These are phyloP conservation scores for Drosophila meridiana DNA, from an alignment of 2,888 invertebrate species.

Conservation along the genomic window DNA sequence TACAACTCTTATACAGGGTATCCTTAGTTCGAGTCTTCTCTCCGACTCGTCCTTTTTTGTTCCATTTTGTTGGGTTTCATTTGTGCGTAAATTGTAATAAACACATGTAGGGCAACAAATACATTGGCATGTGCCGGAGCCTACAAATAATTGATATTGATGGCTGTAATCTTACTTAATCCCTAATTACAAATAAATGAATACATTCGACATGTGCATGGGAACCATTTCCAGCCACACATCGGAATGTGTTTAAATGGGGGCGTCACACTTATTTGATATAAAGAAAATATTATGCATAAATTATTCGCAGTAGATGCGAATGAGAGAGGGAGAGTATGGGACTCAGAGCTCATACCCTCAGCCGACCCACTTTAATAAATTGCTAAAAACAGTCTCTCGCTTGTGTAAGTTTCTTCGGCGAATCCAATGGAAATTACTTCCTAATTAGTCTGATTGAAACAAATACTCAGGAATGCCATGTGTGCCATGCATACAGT, in stretches of 20 bases:
- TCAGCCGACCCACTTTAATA: constrained; percentile 4
- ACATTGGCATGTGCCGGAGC: constrained; percentile 52
- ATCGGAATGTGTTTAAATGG: constrained; percentile 5
- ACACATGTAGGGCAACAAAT: constrained; percentile 62
- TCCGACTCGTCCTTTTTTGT: constrained; percentile 1
- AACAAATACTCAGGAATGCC: constrained; percentile 42
- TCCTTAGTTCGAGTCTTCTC: not conserved
- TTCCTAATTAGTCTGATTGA: constrained; percentile 73
- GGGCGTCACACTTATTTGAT: constrained; percentile 15
- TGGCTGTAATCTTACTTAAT: constrained; percentile 79
- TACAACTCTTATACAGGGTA: constrained; percentile 9
- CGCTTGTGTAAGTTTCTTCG: not conserved
- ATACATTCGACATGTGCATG: constrained; percentile 59
- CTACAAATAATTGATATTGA: constrained; percentile 78
- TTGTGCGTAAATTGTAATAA: constrained; percentile 66
- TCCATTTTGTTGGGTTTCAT: constrained; percentile 38
- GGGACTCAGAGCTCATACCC: not conserved
- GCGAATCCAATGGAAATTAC: constrained; percentile 48
- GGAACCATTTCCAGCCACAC: not conserved
- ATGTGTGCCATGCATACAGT: constrained; percentile 22
- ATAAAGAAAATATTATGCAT: constrained; percentile 45
- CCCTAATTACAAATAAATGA: constrained; percentile 80
- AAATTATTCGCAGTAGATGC: constrained; percentile 38
- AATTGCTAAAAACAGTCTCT: constrained; percentile 12
- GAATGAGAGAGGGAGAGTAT: not conserved